Percentiles rank a stretch among this genome's conserved stretches.
Conservation (phyloP, 2,888 invertebrate species). For the Platycheirus albimanus region DNA sequence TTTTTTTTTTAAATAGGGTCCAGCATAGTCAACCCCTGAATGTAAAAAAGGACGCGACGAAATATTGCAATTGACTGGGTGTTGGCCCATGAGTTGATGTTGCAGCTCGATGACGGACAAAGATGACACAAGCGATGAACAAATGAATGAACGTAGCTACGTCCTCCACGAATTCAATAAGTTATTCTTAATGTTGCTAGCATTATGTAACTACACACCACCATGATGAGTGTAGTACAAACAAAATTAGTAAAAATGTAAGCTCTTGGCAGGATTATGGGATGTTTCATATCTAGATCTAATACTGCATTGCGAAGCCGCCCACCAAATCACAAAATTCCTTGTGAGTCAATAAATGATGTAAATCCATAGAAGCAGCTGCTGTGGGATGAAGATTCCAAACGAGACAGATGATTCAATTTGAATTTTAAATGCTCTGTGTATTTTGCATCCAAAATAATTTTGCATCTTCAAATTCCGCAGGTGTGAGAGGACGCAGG, state of each 20-base stretch:
- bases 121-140: slow-evolving; percentile 12
- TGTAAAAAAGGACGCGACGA: too few species aligned
- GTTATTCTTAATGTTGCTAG: slow-evolving; percentile 38
- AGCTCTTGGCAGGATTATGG: slow-evolving; percentile 44
- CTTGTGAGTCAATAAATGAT: slow-evolving; percentile 4
- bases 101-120: background rate
- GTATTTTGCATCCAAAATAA: too few species aligned
- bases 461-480: background rate
- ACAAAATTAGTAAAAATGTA: slow-evolving; percentile 40
- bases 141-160: slow-evolving; percentile 10
- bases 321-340: slow-evolving; percentile 46
- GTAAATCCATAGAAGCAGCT: background rate
- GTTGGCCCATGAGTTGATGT: slow-evolving; percentile 24
- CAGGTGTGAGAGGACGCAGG: background rate
- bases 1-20: too few species aligned
- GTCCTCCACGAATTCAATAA: too few species aligned
- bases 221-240: slow-evolving; percentile 39
- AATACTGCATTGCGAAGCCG: slow-evolving; percentile 47
- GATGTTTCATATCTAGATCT: slow-evolving; percentile 51
- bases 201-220: slow-evolving; percentile 43
- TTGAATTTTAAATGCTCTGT: background rate
- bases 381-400: background rate
- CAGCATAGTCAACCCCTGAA: too few species aligned
- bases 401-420: background rate
- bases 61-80: too few species aligned